A percentile compares a stretch with the other conserved stretches of the same genome.
phyloP scores from a whole-genome alignment of 2,888 invertebrate species.

The Catocala nupta region DNA sequence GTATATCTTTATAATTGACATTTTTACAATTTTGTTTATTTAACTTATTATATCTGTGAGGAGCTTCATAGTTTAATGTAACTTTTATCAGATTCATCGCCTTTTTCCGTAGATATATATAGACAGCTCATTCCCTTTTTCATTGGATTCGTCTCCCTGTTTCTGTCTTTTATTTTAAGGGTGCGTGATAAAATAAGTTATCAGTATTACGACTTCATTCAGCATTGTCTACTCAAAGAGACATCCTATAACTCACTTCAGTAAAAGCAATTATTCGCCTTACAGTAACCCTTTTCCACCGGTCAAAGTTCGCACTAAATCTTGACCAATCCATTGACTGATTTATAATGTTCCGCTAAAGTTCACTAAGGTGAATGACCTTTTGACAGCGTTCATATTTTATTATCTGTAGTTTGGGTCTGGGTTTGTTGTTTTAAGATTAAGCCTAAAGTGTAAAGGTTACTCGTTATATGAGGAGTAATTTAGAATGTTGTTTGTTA shows the following conservation, averaged over 20 bases:
- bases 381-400: constrained; percentile 44
- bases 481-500: constrained; percentile 23
- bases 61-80: no score
- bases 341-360: constrained; percentile 44
- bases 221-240: constrained; percentile 1
- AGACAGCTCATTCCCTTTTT: no score
- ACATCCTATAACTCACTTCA: not conserved
- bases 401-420: constrained; percentile 14
- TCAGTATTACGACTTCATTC: constrained; percentile 15
- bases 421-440: not conserved
- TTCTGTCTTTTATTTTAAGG: no score
- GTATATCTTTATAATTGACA: no score
- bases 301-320: constrained; percentile 42
- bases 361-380: constrained; percentile 45
- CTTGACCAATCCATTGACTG: constrained; percentile 37
- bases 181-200: not conserved
- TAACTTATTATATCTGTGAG: no score
- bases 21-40: no score
- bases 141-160: no score
- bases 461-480: not conserved
- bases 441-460: no score
- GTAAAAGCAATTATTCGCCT: constrained; percentile 6
- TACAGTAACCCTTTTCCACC: constrained; percentile 8
- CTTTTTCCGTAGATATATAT: no score
- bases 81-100: no score